Conservation (phyloP, 1,140 invertebrate genomes). For the Homarus americanus region DNA sequence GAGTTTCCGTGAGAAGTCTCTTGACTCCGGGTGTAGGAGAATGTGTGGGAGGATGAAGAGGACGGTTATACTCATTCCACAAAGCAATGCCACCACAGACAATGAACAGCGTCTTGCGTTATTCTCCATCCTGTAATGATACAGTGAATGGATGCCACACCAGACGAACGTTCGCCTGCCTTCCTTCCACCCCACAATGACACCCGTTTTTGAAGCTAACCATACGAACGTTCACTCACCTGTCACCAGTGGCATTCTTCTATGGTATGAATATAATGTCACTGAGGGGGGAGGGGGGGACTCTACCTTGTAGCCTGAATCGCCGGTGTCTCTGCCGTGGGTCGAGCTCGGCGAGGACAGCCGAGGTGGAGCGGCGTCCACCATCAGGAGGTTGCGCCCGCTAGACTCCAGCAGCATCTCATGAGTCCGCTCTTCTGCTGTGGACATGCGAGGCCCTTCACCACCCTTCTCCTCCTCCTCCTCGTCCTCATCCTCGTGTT, state of each 20-base stretch:
- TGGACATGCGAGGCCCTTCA: not conserved
- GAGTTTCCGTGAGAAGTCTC: slow-evolving; percentile 26
- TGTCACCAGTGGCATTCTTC: no score
- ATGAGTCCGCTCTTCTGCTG: slow-evolving; percentile 43
- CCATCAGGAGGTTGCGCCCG: slow-evolving; percentile 59
- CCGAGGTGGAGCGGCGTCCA: slow-evolving; percentile 39
- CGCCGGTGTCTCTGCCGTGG: slow-evolving; percentile 67
- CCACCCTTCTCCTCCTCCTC: not conserved
- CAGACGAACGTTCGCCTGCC: no score
- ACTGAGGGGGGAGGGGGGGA: slow-evolving; percentile 1
- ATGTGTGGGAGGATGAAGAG: not conserved
- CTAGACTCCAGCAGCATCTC: slow-evolving; percentile 62
- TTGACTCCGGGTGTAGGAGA: slow-evolving; percentile 17
- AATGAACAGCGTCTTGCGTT: no score
- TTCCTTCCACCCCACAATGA: no score
- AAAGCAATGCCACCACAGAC: no score
- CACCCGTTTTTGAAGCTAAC: no score
- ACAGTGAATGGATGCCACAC: no score
- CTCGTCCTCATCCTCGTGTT: not conserved
- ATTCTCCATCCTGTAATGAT: no score
- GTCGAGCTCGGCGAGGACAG: slow-evolving; percentile 59
- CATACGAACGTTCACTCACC: no score
- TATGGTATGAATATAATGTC: no score
- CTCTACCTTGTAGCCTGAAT: slow-evolving; percentile 69
- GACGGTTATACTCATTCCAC: no score